phyloP scores from a whole-genome alignment of 2,888 invertebrate genomes.

The Lobophora halterata region DNA sequence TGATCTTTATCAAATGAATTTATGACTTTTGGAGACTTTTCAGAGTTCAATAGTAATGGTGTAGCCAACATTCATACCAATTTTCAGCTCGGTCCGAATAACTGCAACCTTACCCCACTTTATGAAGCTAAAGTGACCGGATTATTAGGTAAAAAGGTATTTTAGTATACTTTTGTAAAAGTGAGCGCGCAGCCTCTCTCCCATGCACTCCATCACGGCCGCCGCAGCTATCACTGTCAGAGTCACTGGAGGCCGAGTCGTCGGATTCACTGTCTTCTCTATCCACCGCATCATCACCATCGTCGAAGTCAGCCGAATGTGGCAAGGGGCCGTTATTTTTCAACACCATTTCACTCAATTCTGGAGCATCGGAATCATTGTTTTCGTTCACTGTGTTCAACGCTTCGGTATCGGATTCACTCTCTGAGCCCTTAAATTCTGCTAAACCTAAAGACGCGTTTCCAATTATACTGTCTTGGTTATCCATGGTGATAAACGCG shows the following conservation, averaged over 20 bases:
- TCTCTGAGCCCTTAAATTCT: slow-evolving; percentile 70
- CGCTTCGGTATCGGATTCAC: slow-evolving; percentile 65
- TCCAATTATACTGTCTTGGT: slow-evolving; percentile 70
- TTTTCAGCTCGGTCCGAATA: too few relatives aligned
- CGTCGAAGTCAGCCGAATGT: slow-evolving; percentile 33
- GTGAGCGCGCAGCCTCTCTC: too few relatives aligned
- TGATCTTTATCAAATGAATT: too few relatives aligned
- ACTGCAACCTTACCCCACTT: too few relatives aligned
- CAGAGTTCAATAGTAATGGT: too few relatives aligned
- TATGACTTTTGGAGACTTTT: too few relatives aligned
- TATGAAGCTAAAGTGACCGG: too few relatives aligned
- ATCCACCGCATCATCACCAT: slow-evolving; percentile 64
- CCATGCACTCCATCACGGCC: too few relatives aligned
- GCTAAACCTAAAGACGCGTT: slow-evolving; percentile 72
- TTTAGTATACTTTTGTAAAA: too few relatives aligned
- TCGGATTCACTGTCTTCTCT: slow-evolving; percentile 62
- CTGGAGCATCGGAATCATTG: slow-evolving; percentile 63
- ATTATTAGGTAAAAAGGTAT: too few relatives aligned
- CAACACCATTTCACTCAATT: slow-evolving; percentile 73
- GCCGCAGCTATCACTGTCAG: slow-evolving; percentile 70
- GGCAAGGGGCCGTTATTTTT: slow-evolving; percentile 73
- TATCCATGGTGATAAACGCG: slow-evolving; percentile 69
- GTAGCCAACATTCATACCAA: too few relatives aligned
- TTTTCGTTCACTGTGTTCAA: slow-evolving; percentile 42
- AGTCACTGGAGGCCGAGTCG: slow-evolving; percentile 61